Percentiles rank a stretch among this genome's conserved stretches.
These are phyloP conservation scores for Centrocercus urophasianus DNA, from an alignment of 2,113 vertebrate genomes.

Conservation along the genomic window DNA sequence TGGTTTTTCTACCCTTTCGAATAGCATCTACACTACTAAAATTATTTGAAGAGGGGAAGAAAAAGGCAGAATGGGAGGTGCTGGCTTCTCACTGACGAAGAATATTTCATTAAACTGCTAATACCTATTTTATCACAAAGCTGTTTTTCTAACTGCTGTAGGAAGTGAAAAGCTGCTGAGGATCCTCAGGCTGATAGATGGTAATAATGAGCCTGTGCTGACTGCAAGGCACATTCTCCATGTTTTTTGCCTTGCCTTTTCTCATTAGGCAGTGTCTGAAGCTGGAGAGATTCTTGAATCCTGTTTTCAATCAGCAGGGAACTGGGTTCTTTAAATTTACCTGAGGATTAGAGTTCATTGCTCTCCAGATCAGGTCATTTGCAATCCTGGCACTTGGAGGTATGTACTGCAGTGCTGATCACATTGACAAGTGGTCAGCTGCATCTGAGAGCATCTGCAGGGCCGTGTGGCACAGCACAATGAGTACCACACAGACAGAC, in stretches of 20 bases:
- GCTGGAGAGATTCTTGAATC: background rate
- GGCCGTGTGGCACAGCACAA: background rate
- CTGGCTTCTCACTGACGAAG: background rate
- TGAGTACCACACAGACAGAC: background rate
- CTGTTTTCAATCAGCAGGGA: background rate
- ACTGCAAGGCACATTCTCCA: background rate
- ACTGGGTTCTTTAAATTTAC: background rate
- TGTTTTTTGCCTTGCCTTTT: background rate
- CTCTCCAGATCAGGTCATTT: background rate
- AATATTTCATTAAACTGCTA: background rate
- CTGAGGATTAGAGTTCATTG: background rate
- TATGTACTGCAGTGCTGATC: background rate
- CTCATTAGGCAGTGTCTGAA: background rate
- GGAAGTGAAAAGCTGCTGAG: background rate
- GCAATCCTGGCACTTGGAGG: background rate
- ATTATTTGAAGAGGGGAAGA: background rate
- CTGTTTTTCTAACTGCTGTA: background rate
- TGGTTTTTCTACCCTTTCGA: background rate
- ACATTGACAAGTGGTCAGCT: background rate
- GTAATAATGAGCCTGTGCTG: background rate
- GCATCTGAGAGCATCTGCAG: background rate
- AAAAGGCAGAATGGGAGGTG: background rate
- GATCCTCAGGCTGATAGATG: background rate
- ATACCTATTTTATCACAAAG: background rate
- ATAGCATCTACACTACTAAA: background rate